A percentile compares a stretch with the other conserved stretches of the same genome.
These are phyloP conservation scores for Periophthalmus modestus DNA, from an alignment of 2,113 vertebrate species.

Conservation along the genomic window DNA sequence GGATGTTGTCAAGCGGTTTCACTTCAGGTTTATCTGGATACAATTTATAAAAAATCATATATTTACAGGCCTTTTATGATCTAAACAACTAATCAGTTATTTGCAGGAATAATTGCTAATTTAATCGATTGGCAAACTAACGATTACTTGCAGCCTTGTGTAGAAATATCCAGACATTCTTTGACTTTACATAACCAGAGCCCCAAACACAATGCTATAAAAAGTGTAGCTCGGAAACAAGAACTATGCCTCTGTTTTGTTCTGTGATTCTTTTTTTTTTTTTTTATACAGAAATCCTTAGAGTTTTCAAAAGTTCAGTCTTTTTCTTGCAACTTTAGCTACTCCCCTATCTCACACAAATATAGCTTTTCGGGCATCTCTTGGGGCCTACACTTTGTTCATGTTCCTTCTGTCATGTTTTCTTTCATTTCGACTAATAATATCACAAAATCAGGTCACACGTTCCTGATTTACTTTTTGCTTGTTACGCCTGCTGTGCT, in stretches of 20 bases:
- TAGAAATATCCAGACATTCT: not conserved
- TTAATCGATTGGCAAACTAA: no score
- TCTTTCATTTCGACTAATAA: slow-evolving; percentile 27
- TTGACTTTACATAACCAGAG: not conserved
- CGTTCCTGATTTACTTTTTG: slow-evolving; percentile 14
- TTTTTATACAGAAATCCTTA: not conserved
- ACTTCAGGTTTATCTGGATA: no score
- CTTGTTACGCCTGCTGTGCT: slow-evolving; percentile 35
- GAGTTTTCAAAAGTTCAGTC: not conserved
- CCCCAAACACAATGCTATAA: not conserved
- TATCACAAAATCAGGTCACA: slow-evolving; percentile 2
- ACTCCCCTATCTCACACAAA: not conserved
- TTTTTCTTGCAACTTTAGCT: not conserved
- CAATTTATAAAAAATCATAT: no score
- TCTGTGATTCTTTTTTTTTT: no score
- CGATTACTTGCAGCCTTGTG: no score
- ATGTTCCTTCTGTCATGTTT: slow-evolving; percentile 21
- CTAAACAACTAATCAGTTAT: no score
- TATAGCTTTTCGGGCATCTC: not conserved
- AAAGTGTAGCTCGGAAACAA: not conserved
- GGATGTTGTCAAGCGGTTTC: no score
- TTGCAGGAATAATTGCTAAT: no score
- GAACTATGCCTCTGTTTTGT: not conserved
- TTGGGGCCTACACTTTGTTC: not conserved
- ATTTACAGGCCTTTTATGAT: no score